Base-by-base conservation (phyloP, 2,113 vertebrate species). In the Rhizomys pruinosus region DNA sequence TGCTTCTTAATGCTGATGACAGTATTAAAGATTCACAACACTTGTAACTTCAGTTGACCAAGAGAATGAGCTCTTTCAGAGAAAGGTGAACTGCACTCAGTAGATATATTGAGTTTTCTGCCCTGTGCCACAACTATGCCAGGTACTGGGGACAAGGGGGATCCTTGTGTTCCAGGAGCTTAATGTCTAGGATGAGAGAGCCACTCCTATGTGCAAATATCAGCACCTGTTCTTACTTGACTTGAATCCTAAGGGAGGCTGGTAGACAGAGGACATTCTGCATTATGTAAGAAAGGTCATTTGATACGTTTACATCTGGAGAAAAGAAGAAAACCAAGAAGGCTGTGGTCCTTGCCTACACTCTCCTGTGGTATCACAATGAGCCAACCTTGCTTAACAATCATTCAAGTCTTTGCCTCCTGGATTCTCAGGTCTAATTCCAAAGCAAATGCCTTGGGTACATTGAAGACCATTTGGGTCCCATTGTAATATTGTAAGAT, bases 391-490 rank as follows among this genome's bases (percentile, higher is more conserved):
- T 90, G 55, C 27, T 81, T 69, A 81, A 81, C 2, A 47, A 47
- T 66, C 39, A 81, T 73, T 66, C n/a, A 57, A 89, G 39, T 90
- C 5, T 71, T 84, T 72, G 76, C 15, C 32, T 64, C 55, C 52
- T 27, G 37, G 23, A 8, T 17, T 78, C 79, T 87, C 73, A 61
- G 42, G 63, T n/a, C 29, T 55, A 29, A 5, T 12, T 15, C 55
- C n/a, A 72, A n/a, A 93, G 84, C 93, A 95, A 87, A 80, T 52
- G n/a, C 66, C 47, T 89, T 34, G 71, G 76, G 20, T 73, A 68
- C 37, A 47, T 47, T 90, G 78, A 59, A 78, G 78, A 44, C 42
- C 15, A 84, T 68, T 44, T 57, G 3, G 44, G 57, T 87, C 69
- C 72, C 11, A 55, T 72, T 17, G 27, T 25, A 68, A 37, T 90